phyloP scores from a whole-genome alignment of 2,797 vertebrate species.

The Pelobates cultripes region DNA sequence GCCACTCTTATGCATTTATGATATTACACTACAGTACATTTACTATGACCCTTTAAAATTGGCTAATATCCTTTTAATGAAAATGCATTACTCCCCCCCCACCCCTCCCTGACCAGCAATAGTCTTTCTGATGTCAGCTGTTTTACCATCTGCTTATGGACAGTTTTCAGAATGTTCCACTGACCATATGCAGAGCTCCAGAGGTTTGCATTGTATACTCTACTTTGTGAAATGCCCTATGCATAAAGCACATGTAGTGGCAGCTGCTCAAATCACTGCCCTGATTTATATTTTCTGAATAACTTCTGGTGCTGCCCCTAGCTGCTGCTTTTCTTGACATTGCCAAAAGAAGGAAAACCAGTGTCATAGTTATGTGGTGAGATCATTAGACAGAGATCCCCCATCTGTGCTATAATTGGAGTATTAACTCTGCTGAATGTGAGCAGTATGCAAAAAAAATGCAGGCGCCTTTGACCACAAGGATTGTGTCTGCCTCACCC shows the following conservation, averaged over 20 bases:
- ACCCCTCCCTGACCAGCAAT: background rate
- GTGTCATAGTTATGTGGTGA: slow-evolving; percentile 61
- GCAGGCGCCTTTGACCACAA: background rate
- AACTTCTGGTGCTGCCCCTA: slow-evolving; percentile 27
- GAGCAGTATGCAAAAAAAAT: background rate
- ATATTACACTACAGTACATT: too few species aligned
- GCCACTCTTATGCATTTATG: too few species aligned
- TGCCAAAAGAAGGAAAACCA: slow-evolving; percentile 7
- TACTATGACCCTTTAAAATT: too few species aligned
- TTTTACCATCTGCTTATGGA: background rate
- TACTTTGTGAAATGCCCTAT: background rate
- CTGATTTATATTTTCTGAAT: slow-evolving; percentile 25
- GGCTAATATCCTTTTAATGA: too few species aligned
- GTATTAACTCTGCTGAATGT: slow-evolving; percentile 42
- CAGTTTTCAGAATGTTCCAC: background rate
- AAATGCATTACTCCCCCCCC: too few species aligned
- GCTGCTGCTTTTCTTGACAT: slow-evolving; percentile 1
- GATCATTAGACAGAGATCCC: slow-evolving; percentile 68
- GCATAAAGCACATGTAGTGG: background rate
- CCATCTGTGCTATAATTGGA: slow-evolving; percentile 74
- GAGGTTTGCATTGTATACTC: background rate
- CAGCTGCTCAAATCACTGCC: background rate
- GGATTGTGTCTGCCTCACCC: background rate
- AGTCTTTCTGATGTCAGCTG: background rate
- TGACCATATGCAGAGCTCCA: background rate